Evolutionary conservation across 2,113 vertebrate genomes (phyloP).

Genomic region (Bagarius yarrelli): DNA sequence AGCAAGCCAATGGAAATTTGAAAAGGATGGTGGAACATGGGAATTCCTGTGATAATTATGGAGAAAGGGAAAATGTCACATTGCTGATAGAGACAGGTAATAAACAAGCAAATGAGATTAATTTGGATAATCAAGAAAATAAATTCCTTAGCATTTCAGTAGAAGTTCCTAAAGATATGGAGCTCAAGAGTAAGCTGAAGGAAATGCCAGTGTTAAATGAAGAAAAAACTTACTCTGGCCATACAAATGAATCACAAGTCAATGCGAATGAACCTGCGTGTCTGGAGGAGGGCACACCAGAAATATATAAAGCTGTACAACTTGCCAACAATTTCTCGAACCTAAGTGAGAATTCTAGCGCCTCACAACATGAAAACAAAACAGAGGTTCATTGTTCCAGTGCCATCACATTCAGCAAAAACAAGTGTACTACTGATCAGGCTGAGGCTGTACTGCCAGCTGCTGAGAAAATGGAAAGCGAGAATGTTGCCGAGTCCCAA

Average conservation of each 20-base stretch:
- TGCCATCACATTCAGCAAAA: constrained; percentile 21
- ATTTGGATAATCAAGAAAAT: constrained; percentile 30
- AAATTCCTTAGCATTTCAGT: neutral
- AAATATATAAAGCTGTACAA: constrained; percentile 44
- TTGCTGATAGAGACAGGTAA: constrained; percentile 25
- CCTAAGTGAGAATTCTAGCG: constrained; percentile 25
- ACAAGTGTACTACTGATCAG: constrained; percentile 45
- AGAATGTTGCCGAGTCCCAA: neutral
- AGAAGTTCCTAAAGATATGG: constrained; percentile 11
- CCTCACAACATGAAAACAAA: constrained; percentile 34
- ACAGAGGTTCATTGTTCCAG: constrained; percentile 41
- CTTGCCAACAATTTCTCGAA: constrained; percentile 28
- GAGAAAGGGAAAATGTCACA: constrained; percentile 44
- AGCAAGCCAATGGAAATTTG: neutral
- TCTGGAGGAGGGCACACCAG: constrained; percentile 36
- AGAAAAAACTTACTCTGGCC: constrained; percentile 34
- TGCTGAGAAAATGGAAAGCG: constrained; percentile 14
- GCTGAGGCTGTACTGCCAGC: constrained; percentile 19
- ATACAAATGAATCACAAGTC: constrained; percentile 45
- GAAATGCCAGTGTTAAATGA: constrained; percentile 40
- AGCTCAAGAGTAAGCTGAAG: constrained; percentile 26
- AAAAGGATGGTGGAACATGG: constrained; percentile 10
- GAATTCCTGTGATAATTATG: constrained; percentile 31
- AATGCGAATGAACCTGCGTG: constrained; percentile 37
- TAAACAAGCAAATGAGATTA: constrained; percentile 1